Percentiles rank a stretch among this genome's conserved stretches.
These are phyloP conservation scores for Sceloporus tristichus DNA, from an alignment of 2,113 vertebrate genomes.

Conservation along the genomic window DNA sequence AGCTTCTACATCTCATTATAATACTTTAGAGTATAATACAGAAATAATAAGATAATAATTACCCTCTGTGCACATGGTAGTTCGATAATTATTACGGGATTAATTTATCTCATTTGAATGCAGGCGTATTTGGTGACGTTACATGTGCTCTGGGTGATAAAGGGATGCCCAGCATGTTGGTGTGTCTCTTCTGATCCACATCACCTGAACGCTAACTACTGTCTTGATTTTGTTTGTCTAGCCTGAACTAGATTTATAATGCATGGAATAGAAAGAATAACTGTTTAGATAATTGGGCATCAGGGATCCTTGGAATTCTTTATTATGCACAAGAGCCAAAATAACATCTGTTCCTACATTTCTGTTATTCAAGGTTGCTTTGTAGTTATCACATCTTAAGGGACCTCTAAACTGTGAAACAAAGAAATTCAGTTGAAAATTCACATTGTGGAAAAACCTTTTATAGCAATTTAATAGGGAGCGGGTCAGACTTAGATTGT, in stretches of 20 bases:
- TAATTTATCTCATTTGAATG: constrained; percentile 67
- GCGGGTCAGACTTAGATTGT: constrained; percentile 31
- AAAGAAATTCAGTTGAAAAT: constrained; percentile 75
- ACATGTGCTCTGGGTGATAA: constrained; percentile 54
- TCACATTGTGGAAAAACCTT: constrained; percentile 65
- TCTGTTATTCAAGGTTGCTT: constrained; percentile 74
- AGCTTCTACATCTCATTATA: neutral
- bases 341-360: constrained; percentile 79
- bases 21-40: constrained; percentile 35
- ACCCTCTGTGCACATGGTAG: constrained; percentile 42
- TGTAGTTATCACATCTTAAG: constrained; percentile 78
- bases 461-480: constrained; percentile 57
- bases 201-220: constrained; percentile 64
- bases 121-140: constrained; percentile 63
- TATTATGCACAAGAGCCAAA: constrained; percentile 77
- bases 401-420: constrained; percentile 73
- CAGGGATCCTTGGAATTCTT: constrained; percentile 80
- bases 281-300: constrained; percentile 81
- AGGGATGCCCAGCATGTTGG: constrained; percentile 46
- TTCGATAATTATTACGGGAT: constrained; percentile 61
- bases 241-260: constrained; percentile 73
- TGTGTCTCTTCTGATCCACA: constrained; percentile 70
- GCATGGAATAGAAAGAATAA: constrained; percentile 67
- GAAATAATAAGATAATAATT: constrained; percentile 61
- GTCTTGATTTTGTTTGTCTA: constrained; percentile 66